A percentile compares a stretch with the other conserved stretches of the same genome.
Evolutionary conservation across 2,113 vertebrate species (phyloP).

Genomic region (Macroglossus sobrinus): DNA sequence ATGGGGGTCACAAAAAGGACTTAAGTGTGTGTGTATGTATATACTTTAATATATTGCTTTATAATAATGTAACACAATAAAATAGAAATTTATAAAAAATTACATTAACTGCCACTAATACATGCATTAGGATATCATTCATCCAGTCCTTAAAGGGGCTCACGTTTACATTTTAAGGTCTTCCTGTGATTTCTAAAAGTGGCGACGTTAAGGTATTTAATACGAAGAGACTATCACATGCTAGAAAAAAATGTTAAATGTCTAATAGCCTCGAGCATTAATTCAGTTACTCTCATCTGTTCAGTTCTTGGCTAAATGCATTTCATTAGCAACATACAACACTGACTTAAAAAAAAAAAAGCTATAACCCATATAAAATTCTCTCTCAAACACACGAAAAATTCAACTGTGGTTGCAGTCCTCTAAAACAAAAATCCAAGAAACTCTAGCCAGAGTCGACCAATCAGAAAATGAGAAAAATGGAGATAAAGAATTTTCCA

Average conservation of each 20-base stretch:
- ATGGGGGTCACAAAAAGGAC: neutral
- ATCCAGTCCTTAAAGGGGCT: neutral
- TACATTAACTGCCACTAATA: neutral
- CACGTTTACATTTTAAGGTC: slow-evolving; percentile 27
- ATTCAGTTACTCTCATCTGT: neutral
- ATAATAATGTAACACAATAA: neutral
- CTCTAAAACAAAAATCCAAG: neutral
- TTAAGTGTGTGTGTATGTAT: neutral
- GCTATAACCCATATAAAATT: neutral
- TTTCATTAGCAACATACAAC: neutral
- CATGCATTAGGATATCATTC: neutral
- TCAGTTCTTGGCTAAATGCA: neutral
- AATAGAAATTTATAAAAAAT: neutral
- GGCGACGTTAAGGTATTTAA: slow-evolving; percentile 3
- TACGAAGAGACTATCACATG: neutral
- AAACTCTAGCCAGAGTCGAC: neutral
- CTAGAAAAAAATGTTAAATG: neutral
- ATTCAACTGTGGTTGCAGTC: neutral
- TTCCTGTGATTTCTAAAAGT: neutral
- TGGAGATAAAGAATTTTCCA: neutral
- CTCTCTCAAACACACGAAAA: neutral
- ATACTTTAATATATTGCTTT: neutral
- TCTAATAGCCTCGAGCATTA: neutral
- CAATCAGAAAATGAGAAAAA: neutral
- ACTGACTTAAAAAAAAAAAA: neutral